Evolutionary conservation across 2,113 vertebrate species (phyloP), one percentile per base, ranked within the genome.

Genomic region (Sigmodon hispidus): DNA sequence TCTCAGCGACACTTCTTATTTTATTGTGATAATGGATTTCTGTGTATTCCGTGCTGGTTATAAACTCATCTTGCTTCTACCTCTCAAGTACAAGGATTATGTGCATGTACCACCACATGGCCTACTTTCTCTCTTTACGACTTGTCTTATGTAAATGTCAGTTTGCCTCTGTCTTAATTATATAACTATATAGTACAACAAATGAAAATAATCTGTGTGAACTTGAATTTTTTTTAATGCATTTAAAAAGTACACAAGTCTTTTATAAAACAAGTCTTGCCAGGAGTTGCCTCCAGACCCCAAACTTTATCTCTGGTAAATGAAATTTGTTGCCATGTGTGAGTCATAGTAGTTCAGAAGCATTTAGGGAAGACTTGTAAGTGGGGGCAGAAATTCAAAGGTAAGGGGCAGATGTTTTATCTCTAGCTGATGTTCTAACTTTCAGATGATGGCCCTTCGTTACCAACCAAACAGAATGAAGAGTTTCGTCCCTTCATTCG

Each of bases 401-500:
- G 1, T 1, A 7, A 13, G 24, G 7, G 10, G 0, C 0, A 2
- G 1, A 2, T 0, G 13, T 26, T 6, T 19, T 0, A 21, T 9
- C 55, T 12, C 69, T 31, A 59, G 61, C 11, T 0, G 6, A 0
- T 2, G 0, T 4, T 93, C 5, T 67, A 50, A 59, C 55, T 96
- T 97, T 26, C 96, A 99, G 99, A 99, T 96, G 99, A 99, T 1
- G 99, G 99, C 65, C 99, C 99, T 94, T 98, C 99, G 45, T 98
- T 99, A 96, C 99, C 99, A 0, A 99, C 99, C 97, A 99, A 99
- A 98, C 99, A 99, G 98, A 99, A 99, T 0, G 99, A 99, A 97
- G 99, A 99, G 97, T 99, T 99, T 95, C 99, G 99, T 90, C 99
- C 99, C 86, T 99, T 99, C 98, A 99, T 99, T 96, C 99, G 99